phyloP scores from a whole-genome alignment of 1,140 invertebrate genomes.

The Diploscapter pachys region DNA sequence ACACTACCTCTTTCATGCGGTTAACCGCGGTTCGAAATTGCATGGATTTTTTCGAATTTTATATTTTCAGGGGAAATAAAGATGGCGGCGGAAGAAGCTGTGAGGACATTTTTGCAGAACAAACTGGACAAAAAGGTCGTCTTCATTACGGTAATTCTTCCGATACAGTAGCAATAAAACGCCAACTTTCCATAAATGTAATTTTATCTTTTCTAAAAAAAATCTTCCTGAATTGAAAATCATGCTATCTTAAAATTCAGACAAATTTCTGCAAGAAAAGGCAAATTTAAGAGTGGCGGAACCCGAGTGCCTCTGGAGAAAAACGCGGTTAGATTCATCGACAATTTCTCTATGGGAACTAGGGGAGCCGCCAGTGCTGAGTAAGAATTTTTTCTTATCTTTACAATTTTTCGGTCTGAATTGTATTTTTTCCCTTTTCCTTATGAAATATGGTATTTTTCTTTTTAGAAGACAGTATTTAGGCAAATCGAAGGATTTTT shows the following conservation, averaged over 20 bases:
- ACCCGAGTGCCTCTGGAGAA: slow-evolving; percentile 93
- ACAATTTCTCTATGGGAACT: slow-evolving; percentile 95
- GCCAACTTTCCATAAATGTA: no score
- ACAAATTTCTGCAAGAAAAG: not conserved
- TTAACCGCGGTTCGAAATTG: no score
- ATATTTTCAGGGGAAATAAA: no score
- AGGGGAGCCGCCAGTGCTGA: slow-evolving; percentile 88
- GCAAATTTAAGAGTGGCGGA: slow-evolving; percentile 74
- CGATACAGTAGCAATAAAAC: not conserved
- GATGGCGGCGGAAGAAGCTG: not conserved
- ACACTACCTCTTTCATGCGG: no score
- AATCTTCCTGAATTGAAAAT: no score
- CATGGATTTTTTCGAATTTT: no score
- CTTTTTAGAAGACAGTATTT: not conserved
- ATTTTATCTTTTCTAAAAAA: no score
- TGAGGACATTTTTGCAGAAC: slow-evolving; percentile 13
- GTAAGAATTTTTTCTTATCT: slow-evolving; percentile 61
- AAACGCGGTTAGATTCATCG: slow-evolving; percentile 92
- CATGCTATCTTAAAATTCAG: not conserved
- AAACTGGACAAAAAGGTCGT: slow-evolving; percentile 21
- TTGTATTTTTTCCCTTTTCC: no score
- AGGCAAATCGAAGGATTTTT: slow-evolving; percentile 8
- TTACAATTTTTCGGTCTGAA: no score
- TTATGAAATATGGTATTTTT: no score
- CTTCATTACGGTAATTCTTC: slow-evolving; percentile 35